phyloP scores from a whole-genome alignment of 2,888 invertebrate species.

The Pollenia angustigena region DNA sequence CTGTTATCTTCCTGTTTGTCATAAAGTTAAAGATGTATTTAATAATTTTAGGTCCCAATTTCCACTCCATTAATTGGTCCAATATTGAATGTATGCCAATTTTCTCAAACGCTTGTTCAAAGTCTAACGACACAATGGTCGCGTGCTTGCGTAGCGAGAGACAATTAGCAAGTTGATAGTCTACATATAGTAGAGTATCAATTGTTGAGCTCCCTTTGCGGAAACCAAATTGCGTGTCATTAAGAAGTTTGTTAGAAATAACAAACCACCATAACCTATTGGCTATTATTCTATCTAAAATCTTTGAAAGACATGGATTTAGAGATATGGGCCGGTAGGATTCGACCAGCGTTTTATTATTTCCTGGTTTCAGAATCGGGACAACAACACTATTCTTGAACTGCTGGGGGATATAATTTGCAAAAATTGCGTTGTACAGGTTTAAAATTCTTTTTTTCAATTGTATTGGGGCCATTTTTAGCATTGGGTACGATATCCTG shows the following conservation, averaged over 20 bases:
- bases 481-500: constrained; percentile 62
- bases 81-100: constrained; percentile 49
- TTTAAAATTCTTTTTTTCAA: constrained; percentile 8
- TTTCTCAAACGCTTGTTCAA: constrained; percentile 67
- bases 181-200: background rate
- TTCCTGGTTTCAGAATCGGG: constrained; percentile 52
- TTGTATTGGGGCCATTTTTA: constrained; percentile 41
- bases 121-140: constrained; percentile 52
- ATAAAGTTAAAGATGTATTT: constrained; percentile 38
- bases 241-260: constrained; percentile 30
- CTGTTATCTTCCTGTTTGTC: constrained; percentile 43
- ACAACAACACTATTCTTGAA: constrained; percentile 49
- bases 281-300: constrained; percentile 41
- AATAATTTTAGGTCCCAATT: constrained; percentile 23
- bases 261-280: constrained; percentile 58
- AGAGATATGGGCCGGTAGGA: constrained; percentile 66
- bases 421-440: constrained; percentile 35
- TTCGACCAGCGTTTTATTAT: background rate
- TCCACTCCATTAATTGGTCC: constrained; percentile 17
- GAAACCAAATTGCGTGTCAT: constrained; percentile 45
- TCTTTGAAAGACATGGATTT: constrained; percentile 47
- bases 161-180: background rate
- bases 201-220: constrained; percentile 19
- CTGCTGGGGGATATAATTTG: constrained; percentile 45
- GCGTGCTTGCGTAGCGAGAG: constrained; percentile 5